Percentiles rank a stretch among this genome's conserved stretches.
Conservation (phyloP, 2,797 vertebrate genomes). For the Neomorphus geoffroyi region DNA sequence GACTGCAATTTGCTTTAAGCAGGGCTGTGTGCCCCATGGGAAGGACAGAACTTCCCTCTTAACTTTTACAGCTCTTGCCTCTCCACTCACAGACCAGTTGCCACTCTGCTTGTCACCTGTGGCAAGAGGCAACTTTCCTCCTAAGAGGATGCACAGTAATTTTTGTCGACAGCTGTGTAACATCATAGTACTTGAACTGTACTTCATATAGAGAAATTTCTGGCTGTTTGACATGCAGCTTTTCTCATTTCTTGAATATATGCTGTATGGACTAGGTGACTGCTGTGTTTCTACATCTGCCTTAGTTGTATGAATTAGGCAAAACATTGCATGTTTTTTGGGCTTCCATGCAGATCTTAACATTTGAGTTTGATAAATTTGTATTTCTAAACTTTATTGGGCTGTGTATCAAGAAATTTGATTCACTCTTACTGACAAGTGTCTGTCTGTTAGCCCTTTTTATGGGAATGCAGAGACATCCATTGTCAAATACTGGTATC, state of each 20-base stretch:
- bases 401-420: not conserved
- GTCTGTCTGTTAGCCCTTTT: not conserved
- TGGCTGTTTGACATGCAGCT: not conserved
- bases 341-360: not conserved
- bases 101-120: not conserved
- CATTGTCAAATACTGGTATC: not conserved
- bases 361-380: not conserved
- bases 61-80: not conserved
- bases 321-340: not conserved
- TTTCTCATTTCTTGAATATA: not conserved
- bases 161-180: not conserved
- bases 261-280: not conserved
- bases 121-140: not conserved
- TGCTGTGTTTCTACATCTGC: not conserved
- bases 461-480: not conserved
- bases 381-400: not conserved
- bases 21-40: fast-evolving
- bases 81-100: not conserved
- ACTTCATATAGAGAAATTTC: not conserved
- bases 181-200: not conserved
- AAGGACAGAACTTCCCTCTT: not conserved
- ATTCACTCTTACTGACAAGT: not conserved
- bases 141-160: not conserved
- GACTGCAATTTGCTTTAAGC: not conserved
- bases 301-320: not conserved